phyloP scores from a whole-genome alignment of 2,797 vertebrate genomes.

The Sebastes melanostomus region DNA sequence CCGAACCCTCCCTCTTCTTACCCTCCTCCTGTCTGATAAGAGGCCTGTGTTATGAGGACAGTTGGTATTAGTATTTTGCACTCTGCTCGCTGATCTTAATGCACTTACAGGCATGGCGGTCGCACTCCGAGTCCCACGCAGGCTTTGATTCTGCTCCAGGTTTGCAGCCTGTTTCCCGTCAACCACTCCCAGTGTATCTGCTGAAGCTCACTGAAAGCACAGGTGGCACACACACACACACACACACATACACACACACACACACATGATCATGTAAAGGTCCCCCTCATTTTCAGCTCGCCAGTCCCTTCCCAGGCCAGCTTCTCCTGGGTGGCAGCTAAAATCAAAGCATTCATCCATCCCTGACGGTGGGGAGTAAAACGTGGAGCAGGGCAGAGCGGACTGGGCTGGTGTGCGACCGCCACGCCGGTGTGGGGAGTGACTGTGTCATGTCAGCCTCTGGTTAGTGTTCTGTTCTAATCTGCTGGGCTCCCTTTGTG shows the following conservation, averaged over 20 bases:
- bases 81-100: conserved; percentile 84
- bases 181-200: conserved; percentile 48
- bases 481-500: conserved; percentile 82
- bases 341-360: conserved; percentile 69
- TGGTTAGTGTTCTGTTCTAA: conserved; percentile 82
- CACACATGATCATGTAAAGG: conserved; percentile 1
- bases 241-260: not conserved
- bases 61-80: conserved; percentile 86
- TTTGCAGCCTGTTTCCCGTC: conserved; percentile 60
- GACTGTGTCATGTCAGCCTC: conserved; percentile 80
- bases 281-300: conserved; percentile 52
- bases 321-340: conserved; percentile 69
- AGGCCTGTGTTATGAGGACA: conserved; percentile 81
- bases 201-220: conserved; percentile 47
- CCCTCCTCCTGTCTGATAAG: conserved; percentile 66
- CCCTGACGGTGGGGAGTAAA: conserved; percentile 52
- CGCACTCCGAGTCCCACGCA: conserved; percentile 65
- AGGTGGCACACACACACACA: conserved; percentile 53
- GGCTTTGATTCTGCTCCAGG: conserved; percentile 57
- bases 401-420: conserved; percentile 66
- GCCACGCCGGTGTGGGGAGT: conserved; percentile 78
- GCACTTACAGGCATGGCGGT: conserved; percentile 79
- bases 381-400: conserved; percentile 33
- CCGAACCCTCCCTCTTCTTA: conserved; percentile 1
- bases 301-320: conserved; percentile 44